Evolutionary conservation across 2,888 invertebrate species (phyloP).

Genomic region (Lymantria dispar): DNA sequence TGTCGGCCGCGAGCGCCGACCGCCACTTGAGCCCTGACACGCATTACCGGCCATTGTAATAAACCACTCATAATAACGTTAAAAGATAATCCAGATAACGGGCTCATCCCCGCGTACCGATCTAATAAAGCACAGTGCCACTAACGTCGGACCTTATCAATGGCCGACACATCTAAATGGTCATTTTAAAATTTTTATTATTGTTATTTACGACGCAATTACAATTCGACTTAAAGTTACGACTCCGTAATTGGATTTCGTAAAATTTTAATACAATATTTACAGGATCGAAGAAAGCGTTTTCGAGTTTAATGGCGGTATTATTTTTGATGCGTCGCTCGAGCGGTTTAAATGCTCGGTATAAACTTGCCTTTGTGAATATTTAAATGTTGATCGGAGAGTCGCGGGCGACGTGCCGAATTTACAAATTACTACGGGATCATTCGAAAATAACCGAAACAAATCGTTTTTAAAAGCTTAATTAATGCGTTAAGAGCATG

Average conservation of each 20-base stretch:
- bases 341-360: conserved; percentile 20
- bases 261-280: conserved; percentile 35
- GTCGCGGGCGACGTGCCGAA: conserved; percentile 18
- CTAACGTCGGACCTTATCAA: conserved; percentile 44
- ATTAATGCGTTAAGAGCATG: conserved; percentile 44
- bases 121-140: conserved; percentile 37
- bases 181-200: conserved; percentile 51
- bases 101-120: conserved; percentile 39
- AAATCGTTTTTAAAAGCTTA: conserved; percentile 17
- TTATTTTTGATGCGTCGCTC: conserved; percentile 27
- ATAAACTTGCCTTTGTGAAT: conserved; percentile 21
- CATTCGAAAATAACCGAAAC: conserved; percentile 6
- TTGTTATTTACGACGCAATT: conserved; percentile 49
- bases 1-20: conserved; percentile 48
- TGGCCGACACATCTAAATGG: conserved; percentile 55
- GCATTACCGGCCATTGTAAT: conserved; percentile 42
- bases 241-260: conserved; percentile 54
- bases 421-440: conserved; percentile 9
- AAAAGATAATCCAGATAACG: conserved; percentile 45
- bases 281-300: conserved; percentile 32
- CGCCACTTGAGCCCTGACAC: conserved; percentile 37
- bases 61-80: conserved; percentile 59
- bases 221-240: conserved; percentile 43
- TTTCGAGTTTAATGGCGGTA: conserved; percentile 27
- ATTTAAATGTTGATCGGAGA: conserved; percentile 24